Base-by-base conservation (phyloP, 2,113 vertebrate species). In the Austrofundulus limnaeus region DNA sequence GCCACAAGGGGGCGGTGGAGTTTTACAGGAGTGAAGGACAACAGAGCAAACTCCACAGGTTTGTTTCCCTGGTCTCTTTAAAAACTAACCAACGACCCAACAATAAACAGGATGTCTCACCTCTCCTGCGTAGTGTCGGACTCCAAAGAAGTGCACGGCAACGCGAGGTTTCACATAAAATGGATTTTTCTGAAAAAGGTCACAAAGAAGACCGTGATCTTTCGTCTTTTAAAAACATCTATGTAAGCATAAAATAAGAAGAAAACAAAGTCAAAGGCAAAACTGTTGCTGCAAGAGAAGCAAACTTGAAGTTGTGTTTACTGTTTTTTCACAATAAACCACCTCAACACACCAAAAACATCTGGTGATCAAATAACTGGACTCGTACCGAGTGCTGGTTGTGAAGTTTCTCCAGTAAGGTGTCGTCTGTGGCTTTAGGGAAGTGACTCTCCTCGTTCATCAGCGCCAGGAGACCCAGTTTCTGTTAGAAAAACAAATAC, bases 361-460 rank as follows among this genome's bases (percentile, higher is more conserved):
- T 5, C 11, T 20, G 52, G 1, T 4, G 16, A 14, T 10, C 31
- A 10, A 5, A 34, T 10, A 34, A 34, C 31, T 34, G 2, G n/a
- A 64, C 1, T 55, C 94, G 5, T 92, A 99, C 97, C 0, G 94
- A 92, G 64, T 99, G 97, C 39, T 99, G 96, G 41, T 78, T 90
- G 80, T 99, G 97, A 47, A 99, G 70, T 60, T 99, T 99, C 85
- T 94, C 95, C 90, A 99, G 77, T 43, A 99, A 88, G 3, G 97
- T 99, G 65, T 83, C 90, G 63, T 98, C 96, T 3, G 96, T 98
- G 67, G 95, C 97, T 86, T 96, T 96, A 42, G 97, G 97, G 82
- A 99, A 99, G 88, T 98, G 96, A 71, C 97, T 98, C 85, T 99
- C 97, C 90, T 99, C 97, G 38, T 98, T 99, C 85, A 98, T 92